These are phyloP conservation scores for Psilopogon haemacephalus DNA, from an alignment of 2,113 vertebrate genomes.

Conservation along the genomic window DNA sequence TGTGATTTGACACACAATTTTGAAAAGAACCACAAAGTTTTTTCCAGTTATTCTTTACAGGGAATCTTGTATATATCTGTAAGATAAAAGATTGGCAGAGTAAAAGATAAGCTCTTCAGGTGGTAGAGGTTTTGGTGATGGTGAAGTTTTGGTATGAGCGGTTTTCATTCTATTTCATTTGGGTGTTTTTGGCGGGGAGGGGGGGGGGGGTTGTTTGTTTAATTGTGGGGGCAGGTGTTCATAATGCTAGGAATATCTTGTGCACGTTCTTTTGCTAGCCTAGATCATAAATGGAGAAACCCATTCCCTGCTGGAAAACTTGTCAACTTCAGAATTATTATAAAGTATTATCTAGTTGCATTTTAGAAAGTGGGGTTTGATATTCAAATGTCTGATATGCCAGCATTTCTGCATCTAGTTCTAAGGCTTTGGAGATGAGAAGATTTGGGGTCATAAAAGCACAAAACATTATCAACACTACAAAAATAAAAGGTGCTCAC, in stretches of 20 bases:
- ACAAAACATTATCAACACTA: background rate
- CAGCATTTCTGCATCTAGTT: background rate
- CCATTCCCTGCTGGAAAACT: background rate
- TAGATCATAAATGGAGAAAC: background rate
- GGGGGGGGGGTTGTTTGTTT: no score
- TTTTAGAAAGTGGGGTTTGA: background rate
- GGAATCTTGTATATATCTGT: background rate
- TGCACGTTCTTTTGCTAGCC: background rate
- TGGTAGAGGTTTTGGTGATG: background rate
- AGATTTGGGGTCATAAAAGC: background rate
- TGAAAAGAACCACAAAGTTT: background rate
- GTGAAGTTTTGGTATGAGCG: fast-evolving
- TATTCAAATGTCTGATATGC: background rate
- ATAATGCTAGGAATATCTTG: background rate
- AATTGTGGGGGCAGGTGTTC: background rate
- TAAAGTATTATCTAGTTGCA: background rate
- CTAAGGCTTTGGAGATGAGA: background rate
- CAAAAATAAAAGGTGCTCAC: background rate
- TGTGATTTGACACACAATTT: background rate
- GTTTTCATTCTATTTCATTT: background rate
- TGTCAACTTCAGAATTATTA: background rate
- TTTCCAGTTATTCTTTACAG: background rate
- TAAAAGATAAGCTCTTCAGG: background rate
- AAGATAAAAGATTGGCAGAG: background rate
- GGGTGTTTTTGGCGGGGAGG: background rate